Percentiles rank a stretch among this genome's conserved stretches.
Evolutionary conservation across 2,888 invertebrate genomes (phyloP).

Genomic region (Oscheius onirici): DNA sequence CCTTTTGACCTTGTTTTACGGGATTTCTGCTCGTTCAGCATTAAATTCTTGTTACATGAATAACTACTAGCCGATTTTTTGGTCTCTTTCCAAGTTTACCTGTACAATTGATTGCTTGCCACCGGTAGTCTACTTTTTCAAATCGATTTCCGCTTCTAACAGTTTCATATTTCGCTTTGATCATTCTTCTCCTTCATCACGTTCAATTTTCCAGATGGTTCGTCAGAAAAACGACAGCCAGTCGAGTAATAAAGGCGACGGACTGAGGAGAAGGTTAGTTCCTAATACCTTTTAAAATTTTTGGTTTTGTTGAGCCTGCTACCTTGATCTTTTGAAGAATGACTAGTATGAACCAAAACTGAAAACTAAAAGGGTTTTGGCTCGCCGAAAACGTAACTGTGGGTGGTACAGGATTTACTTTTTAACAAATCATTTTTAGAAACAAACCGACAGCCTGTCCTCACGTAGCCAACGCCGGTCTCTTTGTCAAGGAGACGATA

Average conservation of each 20-base stretch:
- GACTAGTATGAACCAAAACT: too few species aligned
- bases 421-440: background rate
- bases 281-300: too few species aligned
- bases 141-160: background rate
- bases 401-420: too few species aligned
- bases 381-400: too few species aligned
- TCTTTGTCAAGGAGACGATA: constrained; percentile 7
- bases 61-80: background rate
- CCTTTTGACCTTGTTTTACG: too few species aligned
- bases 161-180: background rate
- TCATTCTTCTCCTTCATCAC: background rate
- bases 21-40: too few species aligned
- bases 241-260: constrained; percentile 8
- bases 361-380: too few species aligned
- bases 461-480: background rate
- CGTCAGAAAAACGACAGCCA: constrained; percentile 7
- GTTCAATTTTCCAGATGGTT: background rate
- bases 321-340: too few species aligned
- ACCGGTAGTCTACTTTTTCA: background rate
- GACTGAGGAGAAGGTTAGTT: background rate
- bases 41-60: too few species aligned
- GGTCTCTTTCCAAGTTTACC: background rate
- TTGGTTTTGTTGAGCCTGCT: too few species aligned
- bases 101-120: background rate
- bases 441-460: constrained; percentile 15